Evolutionary conservation across 2,797 vertebrate species (phyloP).

Genomic region (Poliocrania exsul): DNA sequence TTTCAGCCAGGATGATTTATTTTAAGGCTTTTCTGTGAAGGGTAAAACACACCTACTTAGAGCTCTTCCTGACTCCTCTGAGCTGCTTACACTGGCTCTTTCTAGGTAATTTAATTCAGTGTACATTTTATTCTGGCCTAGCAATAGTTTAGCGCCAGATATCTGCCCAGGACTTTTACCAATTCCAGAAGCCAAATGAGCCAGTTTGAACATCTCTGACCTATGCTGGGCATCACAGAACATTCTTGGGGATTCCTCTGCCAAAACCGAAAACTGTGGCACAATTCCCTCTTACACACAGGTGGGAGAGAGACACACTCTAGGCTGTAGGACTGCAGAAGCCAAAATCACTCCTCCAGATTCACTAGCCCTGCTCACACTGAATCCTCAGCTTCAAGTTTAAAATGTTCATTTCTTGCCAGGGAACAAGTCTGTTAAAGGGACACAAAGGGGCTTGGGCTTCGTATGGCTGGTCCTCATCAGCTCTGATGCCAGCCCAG

Average conservation of each 20-base stretch:
- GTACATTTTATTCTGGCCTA: background rate
- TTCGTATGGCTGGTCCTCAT: background rate
- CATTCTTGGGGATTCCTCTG: background rate
- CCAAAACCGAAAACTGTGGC: background rate
- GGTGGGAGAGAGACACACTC: fast-evolving
- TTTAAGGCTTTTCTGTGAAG: background rate
- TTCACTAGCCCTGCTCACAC: background rate
- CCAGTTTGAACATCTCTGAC: background rate
- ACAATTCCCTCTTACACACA: background rate
- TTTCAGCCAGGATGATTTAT: background rate
- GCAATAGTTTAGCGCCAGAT: background rate
- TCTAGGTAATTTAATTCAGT: background rate
- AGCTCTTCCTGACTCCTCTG: background rate
- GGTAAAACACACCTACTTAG: background rate
- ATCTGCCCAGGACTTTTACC: background rate
- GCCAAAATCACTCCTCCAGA: background rate
- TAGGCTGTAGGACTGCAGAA: background rate
- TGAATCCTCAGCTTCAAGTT: background rate
- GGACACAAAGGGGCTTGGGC: background rate
- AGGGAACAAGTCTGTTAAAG: background rate
- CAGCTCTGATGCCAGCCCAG: background rate
- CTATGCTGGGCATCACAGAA: background rate
- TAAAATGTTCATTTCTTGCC: background rate
- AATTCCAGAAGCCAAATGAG: background rate
- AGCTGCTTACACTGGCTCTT: background rate